Base-by-base conservation (phyloP, 1,140 invertebrate species). In the Ptiloglossa arizonensis region DNA sequence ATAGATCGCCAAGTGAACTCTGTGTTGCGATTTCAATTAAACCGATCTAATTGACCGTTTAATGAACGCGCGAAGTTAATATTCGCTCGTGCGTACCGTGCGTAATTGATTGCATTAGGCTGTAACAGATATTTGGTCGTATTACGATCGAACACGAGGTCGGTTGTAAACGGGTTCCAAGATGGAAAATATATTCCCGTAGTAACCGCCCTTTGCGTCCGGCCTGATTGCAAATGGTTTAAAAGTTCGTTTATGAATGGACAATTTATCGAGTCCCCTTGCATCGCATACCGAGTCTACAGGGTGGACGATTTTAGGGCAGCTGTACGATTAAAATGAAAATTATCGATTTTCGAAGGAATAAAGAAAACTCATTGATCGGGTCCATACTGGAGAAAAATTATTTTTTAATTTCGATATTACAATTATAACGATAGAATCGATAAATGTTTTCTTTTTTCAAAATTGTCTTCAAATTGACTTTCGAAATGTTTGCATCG, bases 221-320 rank as follows among this genome's bases (percentile, higher is more conserved):
- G 32, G 29, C 56, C 5, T 17, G 29, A n/a, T 59, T 59, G 27
- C 29, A 32, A 59, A 59, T 59, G 29, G 27, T 27, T 59, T 59
- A 27, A 59, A 59, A 59, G 27, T 59, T 59, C 22, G 56, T 29
- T 32, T 24, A 29, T 59, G 56, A 59, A 59, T 59, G 56, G 56
- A 59, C 56, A 59, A 59, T 59, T 59, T 59, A 56, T 56, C 52
- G 52, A 3, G 9, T 6, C 24, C 15, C 19, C 22, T 19, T 59
- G 24, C 11, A 3, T 32, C 19, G 5, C 29, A 32, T 1, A 15
- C 15, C n/a, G 29, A 15, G 19, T 59, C 1, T 32, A 59, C 29
- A 27, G 27, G 29, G 56, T 19, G 29, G 3, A 15, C 17, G 32
- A 59, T 35, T 9, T 17, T 24, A 19, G 56, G 19, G 5, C 19